phyloP scores from a whole-genome alignment of 2,888 invertebrate genomes.

The Eurois occulta region DNA sequence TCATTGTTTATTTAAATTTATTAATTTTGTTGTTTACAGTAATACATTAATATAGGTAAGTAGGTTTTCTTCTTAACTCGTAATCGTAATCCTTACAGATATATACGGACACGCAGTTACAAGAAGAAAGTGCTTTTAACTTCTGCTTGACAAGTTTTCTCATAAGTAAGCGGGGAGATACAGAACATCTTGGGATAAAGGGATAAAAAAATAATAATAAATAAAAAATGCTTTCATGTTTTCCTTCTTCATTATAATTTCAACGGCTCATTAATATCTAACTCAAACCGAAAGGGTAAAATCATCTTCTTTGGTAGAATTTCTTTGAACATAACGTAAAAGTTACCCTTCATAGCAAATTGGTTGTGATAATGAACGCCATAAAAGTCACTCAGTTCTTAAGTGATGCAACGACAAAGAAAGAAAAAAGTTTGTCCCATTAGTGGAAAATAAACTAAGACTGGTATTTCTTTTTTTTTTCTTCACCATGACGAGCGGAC shows the following conservation, averaged over 20 bases:
- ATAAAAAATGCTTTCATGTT: background rate
- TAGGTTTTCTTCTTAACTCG: background rate
- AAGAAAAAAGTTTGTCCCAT: constrained; percentile 19
- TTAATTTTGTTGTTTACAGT: background rate
- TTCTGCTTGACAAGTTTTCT: background rate
- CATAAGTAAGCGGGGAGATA: background rate
- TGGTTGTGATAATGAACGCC: constrained; percentile 14
- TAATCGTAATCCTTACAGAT: background rate
- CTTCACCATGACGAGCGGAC: background rate
- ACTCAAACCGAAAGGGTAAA: background rate
- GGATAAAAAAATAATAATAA: too few species aligned
- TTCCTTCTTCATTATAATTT: constrained; percentile 8
- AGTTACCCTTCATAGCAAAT: background rate
- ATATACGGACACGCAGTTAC: background rate
- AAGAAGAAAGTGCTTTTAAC: background rate
- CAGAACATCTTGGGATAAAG: background rate
- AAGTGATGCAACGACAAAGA: constrained; percentile 13
- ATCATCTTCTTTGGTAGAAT: background rate
- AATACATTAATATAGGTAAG: background rate
- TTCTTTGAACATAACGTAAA: constrained; percentile 1
- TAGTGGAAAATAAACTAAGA: background rate
- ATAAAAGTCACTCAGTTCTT: constrained; percentile 10
- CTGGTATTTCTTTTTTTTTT: background rate
- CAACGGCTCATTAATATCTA: constrained; percentile 12
- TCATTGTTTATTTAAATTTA: background rate